Conservation (phyloP, 2,797 vertebrate species). For the Odontamblyopus rebecca region DNA sequence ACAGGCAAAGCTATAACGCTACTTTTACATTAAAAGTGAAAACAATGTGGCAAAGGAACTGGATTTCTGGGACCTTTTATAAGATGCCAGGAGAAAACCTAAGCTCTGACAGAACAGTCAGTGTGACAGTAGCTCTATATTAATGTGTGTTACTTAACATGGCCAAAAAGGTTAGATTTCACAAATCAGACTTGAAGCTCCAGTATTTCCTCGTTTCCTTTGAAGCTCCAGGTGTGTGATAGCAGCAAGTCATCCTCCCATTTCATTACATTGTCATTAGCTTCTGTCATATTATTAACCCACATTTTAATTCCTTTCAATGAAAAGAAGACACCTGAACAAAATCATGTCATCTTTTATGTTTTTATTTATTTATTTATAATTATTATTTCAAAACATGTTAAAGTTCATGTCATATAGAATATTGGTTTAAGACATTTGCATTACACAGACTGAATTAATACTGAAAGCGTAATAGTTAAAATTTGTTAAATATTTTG, state of each 20-base stretch:
- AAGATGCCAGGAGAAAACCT: neutral
- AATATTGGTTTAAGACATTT: neutral
- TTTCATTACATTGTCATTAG: slow-evolving; percentile 68
- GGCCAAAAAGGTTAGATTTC: slow-evolving; percentile 24
- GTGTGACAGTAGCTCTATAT: slow-evolving; percentile 7
- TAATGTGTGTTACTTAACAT: slow-evolving; percentile 1
- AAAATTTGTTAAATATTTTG: slow-evolving; percentile 24
- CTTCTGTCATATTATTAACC: slow-evolving; percentile 46
- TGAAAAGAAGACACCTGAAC: slow-evolving; percentile 20
- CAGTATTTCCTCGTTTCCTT: slow-evolving; percentile 39
- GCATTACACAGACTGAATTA: neutral
- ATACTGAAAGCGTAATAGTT: slow-evolving; percentile 5
- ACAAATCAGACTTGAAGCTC: slow-evolving; percentile 30
- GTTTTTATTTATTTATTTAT: neutral
- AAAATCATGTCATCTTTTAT: slow-evolving; percentile 12
- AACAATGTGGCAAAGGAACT: slow-evolving; percentile 11
- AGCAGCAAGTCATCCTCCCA: slow-evolving; percentile 55
- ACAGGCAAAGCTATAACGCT: no score
- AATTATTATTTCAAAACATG: neutral
- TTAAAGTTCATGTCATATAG: neutral
- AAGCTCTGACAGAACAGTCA: slow-evolving; percentile 17
- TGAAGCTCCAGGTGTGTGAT: slow-evolving; percentile 78
- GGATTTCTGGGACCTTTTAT: slow-evolving; percentile 34
- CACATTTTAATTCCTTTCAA: slow-evolving; percentile 25
- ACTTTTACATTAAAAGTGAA: slow-evolving; percentile 26